Conservation (phyloP, 1,140 invertebrate genomes). For the Atta cephalotes region DNA sequence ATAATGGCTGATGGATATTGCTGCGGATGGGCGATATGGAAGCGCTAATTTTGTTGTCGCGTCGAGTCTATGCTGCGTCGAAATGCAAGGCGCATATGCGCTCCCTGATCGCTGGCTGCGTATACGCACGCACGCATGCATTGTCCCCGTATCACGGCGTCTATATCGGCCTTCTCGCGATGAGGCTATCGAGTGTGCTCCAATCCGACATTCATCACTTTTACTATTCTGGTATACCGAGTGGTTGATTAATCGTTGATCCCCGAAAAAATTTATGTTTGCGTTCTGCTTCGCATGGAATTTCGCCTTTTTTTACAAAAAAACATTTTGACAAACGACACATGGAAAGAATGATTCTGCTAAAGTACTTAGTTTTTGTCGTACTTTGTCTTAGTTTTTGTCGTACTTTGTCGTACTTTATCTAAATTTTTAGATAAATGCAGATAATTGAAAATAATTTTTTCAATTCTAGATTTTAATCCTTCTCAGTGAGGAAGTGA, state of each 20-base stretch:
- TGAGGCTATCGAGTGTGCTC: constrained; percentile 13
- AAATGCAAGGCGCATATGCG: constrained; percentile 30
- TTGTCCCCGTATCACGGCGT: constrained; percentile 57
- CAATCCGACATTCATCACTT: constrained; percentile 11
- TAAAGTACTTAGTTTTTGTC: too few species aligned
- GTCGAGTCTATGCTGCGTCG: not conserved
- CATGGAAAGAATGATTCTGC: too few species aligned
- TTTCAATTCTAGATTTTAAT: too few species aligned
- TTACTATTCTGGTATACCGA: not conserved
- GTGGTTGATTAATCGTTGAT: constrained; percentile 38
- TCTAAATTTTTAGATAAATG: too few species aligned
- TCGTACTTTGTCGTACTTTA: too few species aligned
- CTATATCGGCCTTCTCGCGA: constrained; percentile 42
- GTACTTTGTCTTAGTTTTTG: too few species aligned
- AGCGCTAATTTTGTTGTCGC: constrained; percentile 48
- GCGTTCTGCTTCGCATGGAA: not conserved
- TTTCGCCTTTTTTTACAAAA: not conserved
- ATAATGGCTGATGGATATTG: constrained; percentile 52
- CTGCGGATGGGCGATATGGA: constrained; percentile 19
- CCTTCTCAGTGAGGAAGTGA: too few species aligned
- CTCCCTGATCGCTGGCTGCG: constrained; percentile 21
- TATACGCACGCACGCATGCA: constrained; percentile 17
- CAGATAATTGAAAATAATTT: too few species aligned
- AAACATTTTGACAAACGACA: not conserved
- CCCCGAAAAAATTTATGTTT: not conserved